These are phyloP conservation scores for Tachycineta bicolor DNA, from an alignment of 2,113 vertebrate species.

Conservation along the genomic window DNA sequence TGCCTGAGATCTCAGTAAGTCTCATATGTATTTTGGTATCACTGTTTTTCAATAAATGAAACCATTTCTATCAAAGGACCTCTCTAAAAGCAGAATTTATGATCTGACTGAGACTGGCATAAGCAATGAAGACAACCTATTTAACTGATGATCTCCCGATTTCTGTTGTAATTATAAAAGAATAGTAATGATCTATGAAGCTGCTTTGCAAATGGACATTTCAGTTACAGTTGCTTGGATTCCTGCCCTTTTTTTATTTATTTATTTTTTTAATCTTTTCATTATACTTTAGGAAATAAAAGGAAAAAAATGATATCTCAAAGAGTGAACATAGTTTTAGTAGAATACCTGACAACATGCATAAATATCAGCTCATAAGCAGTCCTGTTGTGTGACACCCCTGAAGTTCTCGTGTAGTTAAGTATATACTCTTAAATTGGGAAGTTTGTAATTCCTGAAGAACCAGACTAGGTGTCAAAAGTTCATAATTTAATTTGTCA, in stretches of 20 bases:
- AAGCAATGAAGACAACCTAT: not conserved
- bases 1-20: not conserved
- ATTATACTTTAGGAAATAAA: not conserved
- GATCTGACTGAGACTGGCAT: not conserved
- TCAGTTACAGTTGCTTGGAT: not conserved
- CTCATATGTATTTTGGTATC: not conserved
- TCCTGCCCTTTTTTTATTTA: not conserved
- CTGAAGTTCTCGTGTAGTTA: not conserved
- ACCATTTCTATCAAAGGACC: not conserved
- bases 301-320: not conserved
- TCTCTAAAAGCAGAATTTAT: not conserved
- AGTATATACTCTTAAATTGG: not conserved
- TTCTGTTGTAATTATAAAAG: not conserved
- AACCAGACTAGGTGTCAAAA: not conserved
- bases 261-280: not conserved
- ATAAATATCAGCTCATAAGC: not conserved
- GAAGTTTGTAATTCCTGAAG: not conserved
- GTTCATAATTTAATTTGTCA: not conserved
- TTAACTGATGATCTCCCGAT: not conserved
- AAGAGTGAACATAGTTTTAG: not conserved
- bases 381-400: not conserved
- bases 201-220: not conserved
- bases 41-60: slow-evolving; percentile 15
- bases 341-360: not conserved
- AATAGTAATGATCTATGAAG: not conserved